A percentile compares a stretch with the other conserved stretches of the same genome.
phyloP scores from a whole-genome alignment of 1,140 invertebrate genomes.

The Aphis craccivora region DNA sequence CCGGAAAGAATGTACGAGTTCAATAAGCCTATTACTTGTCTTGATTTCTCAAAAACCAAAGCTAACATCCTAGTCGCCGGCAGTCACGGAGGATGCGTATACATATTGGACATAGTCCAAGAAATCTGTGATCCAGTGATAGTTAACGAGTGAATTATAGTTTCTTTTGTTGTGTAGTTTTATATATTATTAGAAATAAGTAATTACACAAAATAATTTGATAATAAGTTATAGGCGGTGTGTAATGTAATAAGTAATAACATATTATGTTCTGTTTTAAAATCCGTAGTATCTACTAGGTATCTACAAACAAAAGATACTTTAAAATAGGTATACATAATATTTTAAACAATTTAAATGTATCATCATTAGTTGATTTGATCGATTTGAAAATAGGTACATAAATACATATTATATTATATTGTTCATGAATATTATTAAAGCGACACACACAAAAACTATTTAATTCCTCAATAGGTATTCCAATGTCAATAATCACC shows the following conservation, averaged over 20 bases:
- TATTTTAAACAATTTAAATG: too few species aligned
- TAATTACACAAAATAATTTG: not conserved
- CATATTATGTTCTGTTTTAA: too few species aligned
- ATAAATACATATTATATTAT: too few species aligned
- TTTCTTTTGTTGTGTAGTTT: not conserved
- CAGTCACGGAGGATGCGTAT: conserved; percentile 68
- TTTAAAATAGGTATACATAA: too few species aligned
- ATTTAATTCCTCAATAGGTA: too few species aligned
- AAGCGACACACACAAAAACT: too few species aligned
- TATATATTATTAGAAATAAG: not conserved
- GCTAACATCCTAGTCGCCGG: conserved; percentile 67
- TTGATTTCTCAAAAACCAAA: conserved; percentile 65
- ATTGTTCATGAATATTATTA: too few species aligned
- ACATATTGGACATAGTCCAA: conserved; percentile 64
- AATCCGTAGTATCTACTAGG: too few species aligned
- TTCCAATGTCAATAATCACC: too few species aligned
- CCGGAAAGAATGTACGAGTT: conserved; percentile 67
- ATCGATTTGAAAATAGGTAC: too few species aligned
- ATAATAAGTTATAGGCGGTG: not conserved
- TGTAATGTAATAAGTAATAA: not conserved
- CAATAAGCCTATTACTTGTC: conserved; percentile 66
- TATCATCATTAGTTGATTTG: too few species aligned
- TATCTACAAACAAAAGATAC: too few species aligned
- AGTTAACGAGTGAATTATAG: conserved; percentile 54
- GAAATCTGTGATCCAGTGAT: conserved; percentile 40